phyloP scores from a whole-genome alignment of 2,888 invertebrate species.

The Marronus borbonicus region DNA sequence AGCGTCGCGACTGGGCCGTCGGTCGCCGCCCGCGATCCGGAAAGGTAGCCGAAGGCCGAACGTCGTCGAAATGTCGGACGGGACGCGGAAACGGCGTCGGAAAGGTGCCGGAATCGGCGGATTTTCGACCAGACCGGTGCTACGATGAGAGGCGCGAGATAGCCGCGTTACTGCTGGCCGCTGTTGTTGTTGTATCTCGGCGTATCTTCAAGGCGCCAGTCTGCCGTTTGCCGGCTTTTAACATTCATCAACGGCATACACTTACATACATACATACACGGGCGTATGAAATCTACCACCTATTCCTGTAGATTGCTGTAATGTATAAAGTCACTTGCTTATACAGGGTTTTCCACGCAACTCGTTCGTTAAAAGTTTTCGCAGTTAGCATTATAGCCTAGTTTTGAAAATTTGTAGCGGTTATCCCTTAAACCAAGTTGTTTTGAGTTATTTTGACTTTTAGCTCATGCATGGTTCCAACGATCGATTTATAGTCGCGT shows the following conservation, averaged over 20 bases:
- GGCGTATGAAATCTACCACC: not conserved
- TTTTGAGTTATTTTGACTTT: no score
- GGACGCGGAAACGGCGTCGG: not conserved
- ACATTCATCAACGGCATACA: constrained; percentile 62
- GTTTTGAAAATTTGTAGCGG: no score
- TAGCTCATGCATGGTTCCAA: no score
- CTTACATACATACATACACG: constrained; percentile 47
- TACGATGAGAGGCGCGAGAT: constrained; percentile 19
- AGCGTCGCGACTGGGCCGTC: not conserved
- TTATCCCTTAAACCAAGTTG: no score
- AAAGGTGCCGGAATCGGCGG: constrained; percentile 1
- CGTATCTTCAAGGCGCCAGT: constrained; percentile 65
- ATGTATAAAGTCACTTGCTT: no score
- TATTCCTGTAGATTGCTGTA: not conserved
- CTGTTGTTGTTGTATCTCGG: constrained; percentile 59
- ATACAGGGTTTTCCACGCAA: no score
- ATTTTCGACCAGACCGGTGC: constrained; percentile 31
- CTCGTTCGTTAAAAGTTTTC: no score
- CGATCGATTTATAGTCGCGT: no score
- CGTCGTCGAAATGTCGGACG: constrained; percentile 1
- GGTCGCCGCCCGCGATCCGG: not conserved
- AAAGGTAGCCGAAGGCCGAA: not conserved
- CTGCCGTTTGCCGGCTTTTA: constrained; percentile 63
- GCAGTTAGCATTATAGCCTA: no score
- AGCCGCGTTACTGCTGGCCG: constrained; percentile 33